Base-by-base conservation (phyloP, 2,113 vertebrate genomes). In the zebrafish (Danio rerio) region DNA sequence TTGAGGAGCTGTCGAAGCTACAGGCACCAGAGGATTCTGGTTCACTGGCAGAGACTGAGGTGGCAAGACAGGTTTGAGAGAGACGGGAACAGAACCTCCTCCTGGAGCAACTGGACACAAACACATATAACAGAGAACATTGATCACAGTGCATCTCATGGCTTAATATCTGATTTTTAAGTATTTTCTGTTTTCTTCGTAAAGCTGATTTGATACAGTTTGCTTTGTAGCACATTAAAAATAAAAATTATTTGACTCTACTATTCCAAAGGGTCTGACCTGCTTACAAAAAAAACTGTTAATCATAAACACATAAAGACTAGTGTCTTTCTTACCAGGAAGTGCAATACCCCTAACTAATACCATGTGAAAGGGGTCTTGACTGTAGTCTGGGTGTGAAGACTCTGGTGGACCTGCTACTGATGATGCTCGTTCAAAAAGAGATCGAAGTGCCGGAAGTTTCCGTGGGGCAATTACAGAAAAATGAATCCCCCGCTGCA, bases 291-390 rank as follows among this genome's bases (percentile, higher is more conserved):
- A 76, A 59, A 78, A 13, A 40, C 58, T 49, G 56, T 77, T 62
- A 52, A 31, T 52, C 50, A 74, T 12, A 56, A 55, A 16, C 71
- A 43, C 52, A 56, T 74, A 40, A 62, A 20, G 53, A 21, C n/a
- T 61, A 61, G 15, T 56, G n/a, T 66, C 45, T 75, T 75, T 74
- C 90, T 90, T 82, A 98, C 96, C 94, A 0, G 96, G 96, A 71
- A 98, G 93, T 4, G 95, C 94, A 0, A 97, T 96, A 13, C 96
- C 96, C 52, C 96, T 91, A 81, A 98, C 94, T 4, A 98, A 90
- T 78, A 98, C 95, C 96, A 98, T 97, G 90, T 98, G 96, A 85
- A 96, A 93, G 0, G 96, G 95, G 86, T 98, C 96, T 88, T 97
- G 96, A 87, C 95, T 94, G 90, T 95, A 97, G 13, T 96, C 96